A percentile compares a stretch with the other conserved stretches of the same genome.
These are phyloP conservation scores for Heliothis peltigera DNA, from an alignment of 2,888 invertebrate species.

Conservation along the genomic window DNA sequence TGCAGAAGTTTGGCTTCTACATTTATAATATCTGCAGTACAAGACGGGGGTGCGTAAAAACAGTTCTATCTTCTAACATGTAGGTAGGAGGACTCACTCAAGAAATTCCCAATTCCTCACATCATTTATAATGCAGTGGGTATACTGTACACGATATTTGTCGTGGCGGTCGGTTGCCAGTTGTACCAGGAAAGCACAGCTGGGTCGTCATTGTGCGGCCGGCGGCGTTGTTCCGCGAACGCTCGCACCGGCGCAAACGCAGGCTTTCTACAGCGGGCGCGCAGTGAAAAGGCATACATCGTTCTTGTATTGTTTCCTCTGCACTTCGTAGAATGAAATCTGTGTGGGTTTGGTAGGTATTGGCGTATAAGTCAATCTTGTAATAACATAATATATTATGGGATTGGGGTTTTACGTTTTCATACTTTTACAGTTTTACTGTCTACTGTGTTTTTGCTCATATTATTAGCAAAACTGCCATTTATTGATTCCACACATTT, in stretches of 20 bases:
- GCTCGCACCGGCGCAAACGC: conserved; percentile 47
- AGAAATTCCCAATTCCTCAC: not conserved
- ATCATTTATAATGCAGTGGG: conserved; percentile 19
- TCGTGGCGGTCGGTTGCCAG: conserved; percentile 26
- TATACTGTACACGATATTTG: conserved; percentile 29
- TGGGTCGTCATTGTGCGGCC: conserved; percentile 62
- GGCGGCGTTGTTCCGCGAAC: conserved; percentile 63
- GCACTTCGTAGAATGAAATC: conserved; percentile 59
- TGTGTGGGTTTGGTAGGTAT: conserved; percentile 43
- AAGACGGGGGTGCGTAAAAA: too few relatives aligned
- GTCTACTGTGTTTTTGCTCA: too few relatives aligned
- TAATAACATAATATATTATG: not conserved
- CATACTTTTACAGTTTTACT: too few relatives aligned
- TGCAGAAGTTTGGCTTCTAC: too few relatives aligned
- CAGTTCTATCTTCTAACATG: too few relatives aligned
- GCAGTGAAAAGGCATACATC: conserved; percentile 57
- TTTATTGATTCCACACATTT: too few relatives aligned
- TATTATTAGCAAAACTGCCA: too few relatives aligned
- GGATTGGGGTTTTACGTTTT: too few relatives aligned
- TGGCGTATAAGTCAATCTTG: conserved; percentile 9
- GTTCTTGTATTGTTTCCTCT: conserved; percentile 62
- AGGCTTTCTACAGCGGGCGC: conserved; percentile 63
- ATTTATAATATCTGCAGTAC: too few relatives aligned
- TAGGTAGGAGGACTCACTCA: too few relatives aligned
- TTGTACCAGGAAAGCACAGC: conserved; percentile 66